Base-by-base conservation (phyloP, 2,888 invertebrate species). In the Brachypalpus laphriformis region DNA sequence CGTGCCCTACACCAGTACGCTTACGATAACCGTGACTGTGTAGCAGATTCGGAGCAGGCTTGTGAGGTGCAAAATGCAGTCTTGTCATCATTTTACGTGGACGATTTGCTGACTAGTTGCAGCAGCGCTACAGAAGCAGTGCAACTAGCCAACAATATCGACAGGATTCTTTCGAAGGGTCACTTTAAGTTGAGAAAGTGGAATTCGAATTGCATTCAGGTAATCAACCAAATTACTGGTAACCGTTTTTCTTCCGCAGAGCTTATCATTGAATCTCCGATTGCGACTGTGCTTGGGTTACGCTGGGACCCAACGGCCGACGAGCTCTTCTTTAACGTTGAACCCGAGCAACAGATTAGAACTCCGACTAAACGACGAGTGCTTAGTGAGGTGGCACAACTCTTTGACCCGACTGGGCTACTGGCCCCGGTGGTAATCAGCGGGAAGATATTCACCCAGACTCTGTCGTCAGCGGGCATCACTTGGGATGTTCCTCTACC, bases 1-100 rank as follows among this genome's bases (percentile, higher is more conserved):
- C 68, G 75, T 9, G 42, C 83, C 11, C 28, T 66, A 22, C 37
- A 65, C 9, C 82, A 76, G 61, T 75, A 70, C 18, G 80, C 51
- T 2, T 1, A 8, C 18, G 80, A 80, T 42, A 61, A 42, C 18
- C 16, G 28, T 42, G n/a, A 25, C 11, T 51, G 22, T 18, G 16
- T 75, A n/a, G 9, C 28, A 0, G 42, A 81, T 28, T 47, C 4
- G n/a, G 9, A 45, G n/a, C 51, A 70, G 18, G 63, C 56, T 22
- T 37, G 9, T 31, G 28, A 51, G 9, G 74, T 66, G 1, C 74
- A 68, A n/a, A 40, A 63, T 7, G 40, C 63, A 1, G 65, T 82
- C 8, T 31, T 75, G 3, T 40, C 56, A 2, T 65, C 65, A 0
- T 71, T 82, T n/a, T 76, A 82, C n/a, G 66, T 78, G 18, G 63